Percentiles rank a stretch among this genome's conserved stretches.
phyloP scores from a whole-genome alignment of 2,113 vertebrate species.

The Carettochelys insculpta region DNA sequence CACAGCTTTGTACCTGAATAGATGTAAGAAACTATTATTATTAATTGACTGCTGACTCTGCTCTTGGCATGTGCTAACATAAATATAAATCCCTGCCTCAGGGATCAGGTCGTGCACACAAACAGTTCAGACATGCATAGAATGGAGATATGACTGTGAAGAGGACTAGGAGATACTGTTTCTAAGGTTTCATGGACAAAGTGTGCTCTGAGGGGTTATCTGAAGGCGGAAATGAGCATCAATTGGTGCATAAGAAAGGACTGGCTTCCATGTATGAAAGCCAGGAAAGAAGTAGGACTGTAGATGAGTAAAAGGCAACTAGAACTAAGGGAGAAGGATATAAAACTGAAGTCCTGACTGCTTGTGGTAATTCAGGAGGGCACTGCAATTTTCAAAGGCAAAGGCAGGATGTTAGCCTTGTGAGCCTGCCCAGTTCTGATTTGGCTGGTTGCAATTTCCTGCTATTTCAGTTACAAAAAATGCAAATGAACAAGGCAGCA shows the following conservation, averaged over 20 bases:
- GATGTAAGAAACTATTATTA: neutral
- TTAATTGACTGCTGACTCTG: neutral
- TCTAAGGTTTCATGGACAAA: neutral
- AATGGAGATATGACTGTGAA: neutral
- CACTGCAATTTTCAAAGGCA: neutral
- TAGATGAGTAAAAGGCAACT: neutral
- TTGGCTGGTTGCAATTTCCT: accelerated
- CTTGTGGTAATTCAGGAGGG: neutral
- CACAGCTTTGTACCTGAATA: neutral
- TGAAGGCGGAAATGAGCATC: neutral
- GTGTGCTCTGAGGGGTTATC: neutral
- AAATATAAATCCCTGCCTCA: neutral
- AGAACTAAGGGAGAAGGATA: neutral
- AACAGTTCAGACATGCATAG: neutral
- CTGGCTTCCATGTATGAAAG: neutral
- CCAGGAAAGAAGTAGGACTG: neutral
- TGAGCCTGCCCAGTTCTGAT: neutral
- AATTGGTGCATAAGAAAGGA: neutral
- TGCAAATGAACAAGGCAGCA: neutral
- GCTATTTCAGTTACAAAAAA: neutral
- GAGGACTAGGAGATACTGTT: neutral
- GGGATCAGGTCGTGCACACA: neutral
- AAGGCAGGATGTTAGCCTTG: neutral
- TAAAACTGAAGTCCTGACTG: neutral
- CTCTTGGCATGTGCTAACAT: neutral